A percentile compares a stretch with the other conserved stretches of the same genome.
Evolutionary conservation across 2,888 invertebrate genomes (phyloP).

Genomic region (Drosophila longiperda): DNA sequence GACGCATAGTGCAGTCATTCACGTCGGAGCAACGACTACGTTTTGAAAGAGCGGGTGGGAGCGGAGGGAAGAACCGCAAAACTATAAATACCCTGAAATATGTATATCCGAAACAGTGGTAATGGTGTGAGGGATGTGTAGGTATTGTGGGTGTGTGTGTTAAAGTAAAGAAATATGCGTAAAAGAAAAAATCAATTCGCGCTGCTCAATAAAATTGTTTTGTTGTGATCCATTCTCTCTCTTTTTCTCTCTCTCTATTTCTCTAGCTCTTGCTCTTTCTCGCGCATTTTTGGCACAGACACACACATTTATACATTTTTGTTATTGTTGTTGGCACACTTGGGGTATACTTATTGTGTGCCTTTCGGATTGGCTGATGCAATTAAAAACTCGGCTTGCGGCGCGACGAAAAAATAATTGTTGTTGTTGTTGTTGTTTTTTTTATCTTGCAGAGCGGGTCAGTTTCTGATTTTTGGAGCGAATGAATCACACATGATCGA

Average conservation of each 20-base stretch:
- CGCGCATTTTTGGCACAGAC: not conserved
- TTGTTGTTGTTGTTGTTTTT: constrained; percentile 1
- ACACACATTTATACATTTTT: not conserved
- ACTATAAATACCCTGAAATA: constrained; percentile 43
- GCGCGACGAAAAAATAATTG: constrained; percentile 47
- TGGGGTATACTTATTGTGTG: constrained; percentile 7
- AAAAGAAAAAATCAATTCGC: constrained; percentile 35
- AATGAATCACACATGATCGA: constrained; percentile 15
- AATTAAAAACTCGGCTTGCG: constrained; percentile 60
- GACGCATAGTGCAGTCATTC: constrained; percentile 58
- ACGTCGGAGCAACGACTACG: constrained; percentile 1
- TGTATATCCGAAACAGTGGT: not conserved
- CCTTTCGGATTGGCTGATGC: constrained; percentile 59
- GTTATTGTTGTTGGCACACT: constrained; percentile 16
- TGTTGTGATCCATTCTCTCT: constrained; percentile 9
- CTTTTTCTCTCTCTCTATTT: not conserved
- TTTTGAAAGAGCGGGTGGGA: too few relatives aligned
- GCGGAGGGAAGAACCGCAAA: constrained; percentile 8
- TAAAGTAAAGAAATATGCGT: constrained; percentile 18
- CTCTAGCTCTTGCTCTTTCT: not conserved
- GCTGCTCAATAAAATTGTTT: constrained; percentile 24
- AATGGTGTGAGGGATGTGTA: not conserved
- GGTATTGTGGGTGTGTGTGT: not conserved
- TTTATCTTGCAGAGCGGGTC: constrained; percentile 1
- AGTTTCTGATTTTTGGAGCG: not conserved